phyloP scores from a whole-genome alignment of 2,797 vertebrate genomes.

The Pitangus sulphuratus region DNA sequence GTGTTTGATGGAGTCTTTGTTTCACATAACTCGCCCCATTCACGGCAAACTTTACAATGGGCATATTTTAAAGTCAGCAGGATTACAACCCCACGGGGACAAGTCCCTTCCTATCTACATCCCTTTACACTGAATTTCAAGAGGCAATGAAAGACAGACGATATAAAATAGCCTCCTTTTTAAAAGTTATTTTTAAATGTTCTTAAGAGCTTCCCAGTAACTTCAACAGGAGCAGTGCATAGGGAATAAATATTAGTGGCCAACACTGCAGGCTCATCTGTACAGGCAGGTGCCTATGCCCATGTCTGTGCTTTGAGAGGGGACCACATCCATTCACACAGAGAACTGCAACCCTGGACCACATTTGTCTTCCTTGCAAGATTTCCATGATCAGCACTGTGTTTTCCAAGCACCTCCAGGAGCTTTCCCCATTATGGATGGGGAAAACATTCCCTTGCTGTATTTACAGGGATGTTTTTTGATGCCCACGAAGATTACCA shows the following conservation, averaged over 20 bases:
- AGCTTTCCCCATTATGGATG: not conserved
- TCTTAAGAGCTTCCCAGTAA: not conserved
- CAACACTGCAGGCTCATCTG: not conserved
- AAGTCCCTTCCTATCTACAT: not conserved
- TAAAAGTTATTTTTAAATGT: not conserved
- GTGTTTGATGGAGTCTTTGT: not conserved
- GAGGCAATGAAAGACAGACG: not conserved
- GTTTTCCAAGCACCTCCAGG: not conserved
- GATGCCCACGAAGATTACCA: not conserved
- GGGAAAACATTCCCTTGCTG: not conserved
- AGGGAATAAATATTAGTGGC: not conserved
- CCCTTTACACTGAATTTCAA: not conserved
- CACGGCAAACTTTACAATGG: not conserved
- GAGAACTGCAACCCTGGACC: not conserved
- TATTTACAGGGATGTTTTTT: not conserved
- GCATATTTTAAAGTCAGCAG: not conserved
- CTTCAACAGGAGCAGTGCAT: not conserved
- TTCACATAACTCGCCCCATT: not conserved
- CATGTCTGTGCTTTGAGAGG: rapidly evolving
- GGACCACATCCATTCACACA: rapidly evolving
- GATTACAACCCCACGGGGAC: not conserved
- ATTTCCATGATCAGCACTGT: not conserved
- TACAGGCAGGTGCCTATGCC: rapidly evolving
- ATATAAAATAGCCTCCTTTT: not conserved
- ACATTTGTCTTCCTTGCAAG: rapidly evolving